Percentiles rank a stretch among this genome's conserved stretches.
phyloP scores from a whole-genome alignment of 37 sponge, comb jelly and placozoan species.

The Chondrilla cf. caribensis region DNA sequence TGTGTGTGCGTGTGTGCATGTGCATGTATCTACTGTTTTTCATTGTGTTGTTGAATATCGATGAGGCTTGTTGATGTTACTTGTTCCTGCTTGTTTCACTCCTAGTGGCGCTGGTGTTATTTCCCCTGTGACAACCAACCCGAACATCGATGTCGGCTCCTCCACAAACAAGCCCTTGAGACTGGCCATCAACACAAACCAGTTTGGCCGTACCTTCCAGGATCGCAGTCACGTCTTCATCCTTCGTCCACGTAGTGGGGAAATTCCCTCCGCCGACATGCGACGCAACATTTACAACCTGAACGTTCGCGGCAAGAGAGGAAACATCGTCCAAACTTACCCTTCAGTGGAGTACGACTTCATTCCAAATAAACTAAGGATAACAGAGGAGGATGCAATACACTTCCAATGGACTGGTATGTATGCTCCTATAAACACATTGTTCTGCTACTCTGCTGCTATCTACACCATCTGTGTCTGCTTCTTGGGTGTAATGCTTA shows the following conservation, averaged over 20 bases:
- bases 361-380: slow-evolving; percentile 79
- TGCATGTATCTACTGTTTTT: no score
- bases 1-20: background rate
- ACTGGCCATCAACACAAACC: slow-evolving; percentile 94
- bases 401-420: slow-evolving; percentile 98
- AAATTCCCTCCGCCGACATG: background rate
- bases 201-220: slow-evolving; percentile 98
- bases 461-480: background rate
- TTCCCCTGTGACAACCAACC: slow-evolving; percentile 92
- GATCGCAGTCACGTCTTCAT: slow-evolving; percentile 76
- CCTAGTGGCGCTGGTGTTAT: slow-evolving; percentile 45
- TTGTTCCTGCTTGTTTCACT: background rate
- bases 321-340: slow-evolving; percentile 95
- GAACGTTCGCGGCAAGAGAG: slow-evolving; percentile 97
- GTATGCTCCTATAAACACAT: background rate
- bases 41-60: no score
- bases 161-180: slow-evolving; percentile 80
- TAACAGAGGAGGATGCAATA: slow-evolving; percentile 52
- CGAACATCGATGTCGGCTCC: slow-evolving; percentile 84
- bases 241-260: slow-evolving; percentile 38
- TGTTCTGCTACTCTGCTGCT: background rate
- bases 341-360: slow-evolving; percentile 99
- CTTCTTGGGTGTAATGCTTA: background rate
- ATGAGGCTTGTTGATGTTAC: no score
- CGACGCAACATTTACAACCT: slow-evolving; percentile 76